These are phyloP conservation scores for Ranitomeya variabilis DNA, from an alignment of 2,113 vertebrate species.

Conservation along the genomic window DNA sequence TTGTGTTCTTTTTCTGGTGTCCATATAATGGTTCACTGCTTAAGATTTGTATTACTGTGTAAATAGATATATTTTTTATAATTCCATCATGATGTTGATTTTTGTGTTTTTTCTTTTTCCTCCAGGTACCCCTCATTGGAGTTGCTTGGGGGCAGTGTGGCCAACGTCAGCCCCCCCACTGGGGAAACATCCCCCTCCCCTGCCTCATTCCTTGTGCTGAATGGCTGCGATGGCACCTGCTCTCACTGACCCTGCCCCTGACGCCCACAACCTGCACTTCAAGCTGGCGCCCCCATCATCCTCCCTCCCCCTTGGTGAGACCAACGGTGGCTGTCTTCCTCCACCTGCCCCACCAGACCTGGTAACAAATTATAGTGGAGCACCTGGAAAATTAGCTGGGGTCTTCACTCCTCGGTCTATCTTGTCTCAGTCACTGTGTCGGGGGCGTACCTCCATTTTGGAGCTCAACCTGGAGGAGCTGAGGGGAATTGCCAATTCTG, in stretches of 20 bases:
- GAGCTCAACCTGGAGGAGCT: constrained; percentile 91
- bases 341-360: constrained; percentile 81
- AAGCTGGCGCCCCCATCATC: constrained; percentile 98
- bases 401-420: constrained; percentile 93
- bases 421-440: constrained; percentile 83
- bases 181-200: constrained; percentile 88
- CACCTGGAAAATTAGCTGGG: constrained; percentile 87
- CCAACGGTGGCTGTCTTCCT: constrained; percentile 92
- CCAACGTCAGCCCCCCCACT: constrained; percentile 60
- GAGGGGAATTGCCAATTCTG: constrained; percentile 85
- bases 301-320: constrained; percentile 93
- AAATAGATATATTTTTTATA: not conserved
- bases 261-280: constrained; percentile 99
- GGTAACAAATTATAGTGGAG: constrained; percentile 82
- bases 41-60: no score
- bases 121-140: constrained; percentile 27
- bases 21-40: not conserved
- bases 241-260: constrained; percentile 99
- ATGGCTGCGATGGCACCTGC: constrained; percentile 99
- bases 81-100: not conserved
- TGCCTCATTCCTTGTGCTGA: constrained; percentile 93
- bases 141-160: constrained; percentile 17
- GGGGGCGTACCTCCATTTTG: constrained; percentile 86
- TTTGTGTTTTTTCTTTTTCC: not conserved
- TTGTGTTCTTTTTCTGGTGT: not conserved